A percentile compares a stretch with the other conserved stretches of the same genome.
These are phyloP conservation scores for Drosophila rubida DNA, from an alignment of 2,888 invertebrate genomes.

Conservation along the genomic window DNA sequence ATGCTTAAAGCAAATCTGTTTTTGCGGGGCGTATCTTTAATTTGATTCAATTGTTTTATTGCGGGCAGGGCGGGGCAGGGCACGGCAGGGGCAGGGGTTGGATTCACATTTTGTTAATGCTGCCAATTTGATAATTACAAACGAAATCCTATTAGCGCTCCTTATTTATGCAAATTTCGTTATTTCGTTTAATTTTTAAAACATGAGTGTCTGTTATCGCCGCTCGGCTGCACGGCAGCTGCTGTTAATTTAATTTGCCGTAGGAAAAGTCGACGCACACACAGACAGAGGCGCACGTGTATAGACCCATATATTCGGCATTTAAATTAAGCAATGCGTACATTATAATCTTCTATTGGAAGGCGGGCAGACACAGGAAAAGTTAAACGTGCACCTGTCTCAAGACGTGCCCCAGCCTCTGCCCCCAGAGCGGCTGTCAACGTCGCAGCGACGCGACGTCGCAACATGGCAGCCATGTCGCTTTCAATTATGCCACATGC, in stretches of 20 bases:
- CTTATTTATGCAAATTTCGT: conserved; percentile 76
- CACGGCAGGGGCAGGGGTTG: not conserved
- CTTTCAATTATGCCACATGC: conserved; percentile 78
- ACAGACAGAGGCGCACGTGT: conserved; percentile 4
- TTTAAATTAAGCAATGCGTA: conserved; percentile 75
- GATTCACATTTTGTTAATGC: conserved; percentile 17
- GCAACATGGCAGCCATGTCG: conserved; percentile 65
- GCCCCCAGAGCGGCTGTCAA: conserved; percentile 15
- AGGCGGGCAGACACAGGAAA: conserved; percentile 37
- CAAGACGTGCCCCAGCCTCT: conserved; percentile 9
- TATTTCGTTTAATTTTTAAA: conserved; percentile 69
- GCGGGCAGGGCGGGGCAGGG: too few relatives aligned
- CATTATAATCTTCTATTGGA: conserved; percentile 74
- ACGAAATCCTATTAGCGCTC: conserved; percentile 73
- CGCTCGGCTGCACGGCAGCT: conserved; percentile 41
- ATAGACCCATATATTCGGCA: conserved; percentile 27
- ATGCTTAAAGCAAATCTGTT: conserved; percentile 21
- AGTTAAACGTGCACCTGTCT: conserved; percentile 59
- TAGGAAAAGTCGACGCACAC: conserved; percentile 26
- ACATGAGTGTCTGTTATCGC: conserved; percentile 71
- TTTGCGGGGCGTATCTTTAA: conserved; percentile 34
- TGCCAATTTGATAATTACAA: conserved; percentile 77
- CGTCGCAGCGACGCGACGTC: conserved; percentile 41
- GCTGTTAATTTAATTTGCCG: conserved; percentile 68
- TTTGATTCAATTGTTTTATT: conserved; percentile 40